These are phyloP conservation scores for Melanostoma scalare DNA, from an alignment of 2,888 invertebrate species.

Conservation along the genomic window DNA sequence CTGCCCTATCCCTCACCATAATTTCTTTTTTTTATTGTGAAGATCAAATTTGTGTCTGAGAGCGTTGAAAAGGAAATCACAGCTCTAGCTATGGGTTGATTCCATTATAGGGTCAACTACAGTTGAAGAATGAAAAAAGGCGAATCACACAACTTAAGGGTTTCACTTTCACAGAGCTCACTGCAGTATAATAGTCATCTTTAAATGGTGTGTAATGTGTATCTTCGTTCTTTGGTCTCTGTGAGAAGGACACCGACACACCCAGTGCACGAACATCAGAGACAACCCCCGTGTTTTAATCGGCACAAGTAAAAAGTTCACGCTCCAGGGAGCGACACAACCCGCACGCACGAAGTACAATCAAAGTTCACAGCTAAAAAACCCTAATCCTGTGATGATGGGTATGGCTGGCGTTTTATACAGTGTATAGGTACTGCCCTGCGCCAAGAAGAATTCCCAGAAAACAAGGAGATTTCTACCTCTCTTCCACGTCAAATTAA, in stretches of 20 bases:
- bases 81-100: slow-evolving; percentile 33
- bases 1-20: slow-evolving; percentile 3
- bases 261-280: slow-evolving; percentile 34
- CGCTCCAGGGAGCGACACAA: slow-evolving; percentile 62
- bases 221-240: slow-evolving; percentile 34
- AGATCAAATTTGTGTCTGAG: slow-evolving; percentile 43
- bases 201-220: slow-evolving; percentile 48
- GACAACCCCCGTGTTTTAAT: slow-evolving; percentile 68
- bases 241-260: slow-evolving; percentile 20
- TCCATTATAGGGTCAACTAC: slow-evolving; percentile 55
- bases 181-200: slow-evolving; percentile 64
- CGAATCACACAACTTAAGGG: slow-evolving; percentile 30
- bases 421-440: slow-evolving; percentile 16
- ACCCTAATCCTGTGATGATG: slow-evolving; percentile 37
- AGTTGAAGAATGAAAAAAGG: slow-evolving; percentile 23
- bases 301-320: slow-evolving; percentile 57
- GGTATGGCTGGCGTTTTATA: slow-evolving; percentile 31
- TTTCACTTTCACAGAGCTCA: slow-evolving; percentile 57
- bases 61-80: slow-evolving; percentile 57
- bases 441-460: slow-evolving; percentile 42
- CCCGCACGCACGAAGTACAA: slow-evolving; percentile 48
- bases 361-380: slow-evolving; percentile 66
- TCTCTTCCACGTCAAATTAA: slow-evolving; percentile 55
- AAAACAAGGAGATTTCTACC: slow-evolving; percentile 39
- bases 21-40: slow-evolving; percentile 29